A percentile compares a stretch with the other conserved stretches of the same genome.
Evolutionary conservation across 2,888 invertebrate genomes (phyloP).

Genomic region (Agrotis puta): DNA sequence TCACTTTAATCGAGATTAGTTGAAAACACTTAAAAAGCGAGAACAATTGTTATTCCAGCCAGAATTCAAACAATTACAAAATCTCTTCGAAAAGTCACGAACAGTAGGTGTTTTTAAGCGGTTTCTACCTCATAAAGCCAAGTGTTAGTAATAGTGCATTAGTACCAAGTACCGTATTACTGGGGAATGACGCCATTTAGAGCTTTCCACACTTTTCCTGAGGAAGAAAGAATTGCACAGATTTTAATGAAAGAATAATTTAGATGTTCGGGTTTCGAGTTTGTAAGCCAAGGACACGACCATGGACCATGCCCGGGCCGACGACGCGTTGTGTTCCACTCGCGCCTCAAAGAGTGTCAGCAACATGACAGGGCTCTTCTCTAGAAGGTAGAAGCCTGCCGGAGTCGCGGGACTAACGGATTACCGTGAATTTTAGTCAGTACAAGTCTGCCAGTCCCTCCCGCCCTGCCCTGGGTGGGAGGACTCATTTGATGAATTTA

Average conservation of each 20-base stretch:
- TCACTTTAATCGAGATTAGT: not conserved
- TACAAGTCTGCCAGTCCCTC: too few species aligned
- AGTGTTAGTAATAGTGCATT: conserved; percentile 35
- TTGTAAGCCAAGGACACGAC: not conserved
- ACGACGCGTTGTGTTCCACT: too few species aligned
- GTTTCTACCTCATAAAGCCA: conserved; percentile 40
- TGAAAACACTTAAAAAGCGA: not conserved
- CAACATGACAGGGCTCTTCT: too few species aligned
- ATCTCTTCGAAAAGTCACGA: conserved; percentile 10
- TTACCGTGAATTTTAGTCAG: too few species aligned
- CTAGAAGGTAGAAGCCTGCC: too few species aligned
- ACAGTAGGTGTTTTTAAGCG: conserved; percentile 22
- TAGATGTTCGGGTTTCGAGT: not conserved
- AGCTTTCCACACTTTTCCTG: conserved; percentile 13
- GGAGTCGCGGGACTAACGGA: too few species aligned
- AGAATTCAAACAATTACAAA: conserved; percentile 8
- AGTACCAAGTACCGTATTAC: conserved; percentile 29
- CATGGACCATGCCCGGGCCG: too few species aligned
- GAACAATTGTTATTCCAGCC: conserved; percentile 15
- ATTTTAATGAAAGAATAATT: not conserved
- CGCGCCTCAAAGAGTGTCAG: too few species aligned
- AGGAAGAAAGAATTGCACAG: not conserved
- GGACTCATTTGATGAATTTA: too few species aligned
- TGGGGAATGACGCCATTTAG: conserved; percentile 20
- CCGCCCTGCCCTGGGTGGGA: too few species aligned